Evolutionary conservation across 1,140 invertebrate species (phyloP).

Genomic region (Drosophila kurseongensis): DNA sequence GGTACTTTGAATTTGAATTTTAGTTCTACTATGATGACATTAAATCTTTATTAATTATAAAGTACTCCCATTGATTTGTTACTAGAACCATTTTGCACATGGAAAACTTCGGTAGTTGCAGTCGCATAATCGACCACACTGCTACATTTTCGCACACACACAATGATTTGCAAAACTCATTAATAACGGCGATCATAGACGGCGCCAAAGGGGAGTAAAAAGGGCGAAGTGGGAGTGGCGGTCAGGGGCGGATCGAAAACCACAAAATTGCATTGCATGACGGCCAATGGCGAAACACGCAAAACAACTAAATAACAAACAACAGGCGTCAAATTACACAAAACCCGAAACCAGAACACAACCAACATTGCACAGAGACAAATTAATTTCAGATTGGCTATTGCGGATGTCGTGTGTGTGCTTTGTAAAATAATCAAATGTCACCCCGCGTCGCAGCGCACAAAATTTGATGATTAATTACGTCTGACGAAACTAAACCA

Average conservation of each 20-base stretch:
- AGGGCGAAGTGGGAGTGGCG: not conserved
- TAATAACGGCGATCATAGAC: constrained; percentile 59
- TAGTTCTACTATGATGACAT: not conserved
- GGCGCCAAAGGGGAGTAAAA: not conserved
- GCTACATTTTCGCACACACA: constrained; percentile 21
- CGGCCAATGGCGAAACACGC: constrained; percentile 61
- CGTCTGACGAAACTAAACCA: constrained; percentile 49
- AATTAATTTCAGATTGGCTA: constrained; percentile 79
- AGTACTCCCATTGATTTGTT: constrained; percentile 16
- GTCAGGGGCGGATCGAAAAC: constrained; percentile 51
- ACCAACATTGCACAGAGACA: constrained; percentile 37
- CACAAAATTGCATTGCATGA: constrained; percentile 83
- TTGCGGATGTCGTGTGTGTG: constrained; percentile 31
- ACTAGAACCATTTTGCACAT: constrained; percentile 57
- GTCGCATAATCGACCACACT: constrained; percentile 5
- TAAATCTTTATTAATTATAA: too few species aligned
- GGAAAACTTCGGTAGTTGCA: constrained; percentile 4
- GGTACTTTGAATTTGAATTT: too few species aligned
- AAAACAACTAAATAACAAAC: constrained; percentile 82
- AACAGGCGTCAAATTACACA: constrained; percentile 82
- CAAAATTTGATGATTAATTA: constrained; percentile 76
- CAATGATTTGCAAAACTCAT: constrained; percentile 63
- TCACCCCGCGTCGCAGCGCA: constrained; percentile 53
- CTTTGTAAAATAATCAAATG: constrained; percentile 74
- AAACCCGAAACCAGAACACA: constrained; percentile 65